phyloP scores from a whole-genome alignment of 1,140 invertebrate genomes.

The Pogonognathellus flavescens region DNA sequence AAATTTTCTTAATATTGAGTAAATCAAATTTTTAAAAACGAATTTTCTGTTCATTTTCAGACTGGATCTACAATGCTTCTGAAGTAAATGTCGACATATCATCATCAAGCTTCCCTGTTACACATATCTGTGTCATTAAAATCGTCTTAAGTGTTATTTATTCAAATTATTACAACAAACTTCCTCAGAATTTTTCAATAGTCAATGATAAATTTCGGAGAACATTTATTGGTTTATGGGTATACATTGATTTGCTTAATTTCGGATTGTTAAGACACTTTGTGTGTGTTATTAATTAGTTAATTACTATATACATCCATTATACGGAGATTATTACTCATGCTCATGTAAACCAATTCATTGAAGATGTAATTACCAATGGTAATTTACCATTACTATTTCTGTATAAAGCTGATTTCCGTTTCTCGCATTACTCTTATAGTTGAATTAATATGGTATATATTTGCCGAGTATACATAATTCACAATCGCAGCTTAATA shows the following conservation, averaged over 20 bases:
- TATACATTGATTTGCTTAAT: not conserved
- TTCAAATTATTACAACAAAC: not conserved
- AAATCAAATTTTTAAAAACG: not conserved
- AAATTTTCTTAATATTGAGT: constrained; percentile 21
- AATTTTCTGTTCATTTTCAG: constrained; percentile 57
- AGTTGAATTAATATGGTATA: too few species aligned
- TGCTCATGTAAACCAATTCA: not conserved
- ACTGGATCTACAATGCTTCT: constrained; percentile 63
- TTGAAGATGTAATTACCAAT: too few species aligned
- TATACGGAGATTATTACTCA: constrained; percentile 37
- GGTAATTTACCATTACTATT: too few species aligned
- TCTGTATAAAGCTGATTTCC: too few species aligned
- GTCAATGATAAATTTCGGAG: not conserved
- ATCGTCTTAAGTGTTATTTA: too few species aligned
- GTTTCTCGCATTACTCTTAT: too few species aligned
- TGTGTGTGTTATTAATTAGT: too few species aligned
- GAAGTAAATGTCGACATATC: constrained; percentile 34
- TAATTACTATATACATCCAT: too few species aligned
- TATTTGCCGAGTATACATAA: too few species aligned
- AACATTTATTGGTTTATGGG: not conserved
- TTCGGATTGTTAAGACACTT: too few species aligned
- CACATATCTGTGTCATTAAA: too few species aligned
- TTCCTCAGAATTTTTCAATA: not conserved
- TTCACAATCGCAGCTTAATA: too few species aligned
- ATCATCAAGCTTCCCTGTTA: not conserved